A percentile compares a stretch with the other conserved stretches of the same genome.
Conservation (phyloP, 2,797 vertebrate species). For the Pseudopleuronectes americanus region DNA sequence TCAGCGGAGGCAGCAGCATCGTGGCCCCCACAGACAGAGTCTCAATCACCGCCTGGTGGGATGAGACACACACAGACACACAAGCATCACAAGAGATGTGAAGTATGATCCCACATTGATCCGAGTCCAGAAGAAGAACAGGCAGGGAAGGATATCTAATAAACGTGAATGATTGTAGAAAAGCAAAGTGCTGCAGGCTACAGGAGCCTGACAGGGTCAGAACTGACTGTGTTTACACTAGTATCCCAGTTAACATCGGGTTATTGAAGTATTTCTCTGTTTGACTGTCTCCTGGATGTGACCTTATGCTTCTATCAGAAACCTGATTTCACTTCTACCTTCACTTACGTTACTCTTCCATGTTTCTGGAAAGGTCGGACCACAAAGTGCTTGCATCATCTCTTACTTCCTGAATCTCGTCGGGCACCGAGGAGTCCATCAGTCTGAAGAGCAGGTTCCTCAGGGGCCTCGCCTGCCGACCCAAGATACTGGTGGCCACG, state of each 20-base stretch:
- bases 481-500: conserved; percentile 86
- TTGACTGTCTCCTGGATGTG: no score
- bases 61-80: conserved; percentile 28
- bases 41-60: conserved; percentile 84
- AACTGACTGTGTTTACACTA: no score
- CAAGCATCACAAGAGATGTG: not conserved
- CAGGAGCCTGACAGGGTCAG: no score
- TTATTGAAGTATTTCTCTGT: no score
- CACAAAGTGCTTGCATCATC: no score
- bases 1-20: conserved; percentile 86
- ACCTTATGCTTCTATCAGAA: no score
- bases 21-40: conserved; percentile 87
- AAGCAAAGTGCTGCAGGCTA: no score
- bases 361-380: no score
- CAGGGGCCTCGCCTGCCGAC: conserved; percentile 84
- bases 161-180: not conserved
- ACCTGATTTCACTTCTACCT: no score
- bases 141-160: not conserved
- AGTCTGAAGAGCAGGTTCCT: conserved; percentile 87
- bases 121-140: not conserved
- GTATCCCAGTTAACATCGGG: no score
- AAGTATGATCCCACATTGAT: not conserved
- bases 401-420: conserved; percentile 85
- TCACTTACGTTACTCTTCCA: no score
- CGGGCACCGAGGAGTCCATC: conserved; percentile 86